Percentiles rank a stretch among this genome's conserved stretches.
Conservation (phyloP, 2,888 invertebrate species). For the Xanthorhoe spadicearia region DNA sequence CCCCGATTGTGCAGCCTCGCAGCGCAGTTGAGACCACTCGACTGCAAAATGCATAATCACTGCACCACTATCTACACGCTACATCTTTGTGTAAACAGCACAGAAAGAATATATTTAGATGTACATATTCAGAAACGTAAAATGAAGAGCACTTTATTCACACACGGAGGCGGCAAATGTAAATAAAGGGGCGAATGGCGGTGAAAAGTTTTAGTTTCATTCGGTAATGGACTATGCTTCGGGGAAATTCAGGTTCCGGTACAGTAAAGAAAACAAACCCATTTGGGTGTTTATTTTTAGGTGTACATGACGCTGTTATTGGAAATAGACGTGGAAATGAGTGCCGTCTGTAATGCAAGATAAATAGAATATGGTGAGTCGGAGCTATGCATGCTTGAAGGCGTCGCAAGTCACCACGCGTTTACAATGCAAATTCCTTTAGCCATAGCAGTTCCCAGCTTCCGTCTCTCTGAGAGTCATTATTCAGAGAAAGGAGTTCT, state of each 20-base stretch:
- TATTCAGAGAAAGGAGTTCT: constrained; percentile 8
- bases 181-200: constrained; percentile 32
- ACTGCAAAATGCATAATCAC: constrained; percentile 77
- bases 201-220: constrained; percentile 39
- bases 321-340: constrained; percentile 31
- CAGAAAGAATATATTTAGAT: constrained; percentile 34
- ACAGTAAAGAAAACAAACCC: constrained; percentile 39
- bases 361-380: constrained; percentile 45
- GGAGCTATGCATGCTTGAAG: constrained; percentile 50
- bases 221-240: constrained; percentile 39
- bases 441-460: constrained; percentile 32
- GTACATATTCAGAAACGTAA: constrained; percentile 29
- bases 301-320: constrained; percentile 26
- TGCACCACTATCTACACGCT: constrained; percentile 56
- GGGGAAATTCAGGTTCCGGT: constrained; percentile 41
- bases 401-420: constrained; percentile 52
- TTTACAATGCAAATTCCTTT: constrained; percentile 70
- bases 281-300: constrained; percentile 37
- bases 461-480: background rate
- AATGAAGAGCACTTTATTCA: constrained; percentile 32
- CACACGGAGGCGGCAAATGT: constrained; percentile 28
- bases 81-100: constrained; percentile 68
- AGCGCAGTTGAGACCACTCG: constrained; percentile 62
- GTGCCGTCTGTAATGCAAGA: constrained; percentile 26
- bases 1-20: constrained; percentile 52